These are phyloP conservation scores for Plebejus melissa DNA, from an alignment of 2,888 invertebrate species.

Conservation along the genomic window DNA sequence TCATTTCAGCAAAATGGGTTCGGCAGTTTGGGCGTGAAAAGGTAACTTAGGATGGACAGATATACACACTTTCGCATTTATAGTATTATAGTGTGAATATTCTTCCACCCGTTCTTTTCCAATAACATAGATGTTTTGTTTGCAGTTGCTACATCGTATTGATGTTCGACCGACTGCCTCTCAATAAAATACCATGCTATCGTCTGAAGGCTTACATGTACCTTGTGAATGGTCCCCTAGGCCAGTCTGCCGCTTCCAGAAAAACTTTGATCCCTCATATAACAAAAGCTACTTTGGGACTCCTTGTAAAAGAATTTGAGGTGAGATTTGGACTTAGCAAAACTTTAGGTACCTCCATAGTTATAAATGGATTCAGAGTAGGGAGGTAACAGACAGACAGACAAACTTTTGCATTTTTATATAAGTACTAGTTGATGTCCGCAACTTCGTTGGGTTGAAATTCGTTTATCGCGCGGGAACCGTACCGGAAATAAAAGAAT, in stretches of 20 bases:
- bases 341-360: not conserved
- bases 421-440: too few species aligned
- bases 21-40: too few species aligned
- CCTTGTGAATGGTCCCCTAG: not conserved
- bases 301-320: not conserved
- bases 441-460: too few species aligned
- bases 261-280: not conserved
- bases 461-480: too few species aligned
- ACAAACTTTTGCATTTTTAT: too few species aligned
- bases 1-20: too few species aligned
- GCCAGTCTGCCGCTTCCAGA: not conserved
- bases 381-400: too few species aligned
- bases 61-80: too few species aligned
- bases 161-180: not conserved
- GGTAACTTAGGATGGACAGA: too few species aligned
- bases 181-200: conserved; percentile 2
- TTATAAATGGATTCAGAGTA: not conserved
- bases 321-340: not conserved
- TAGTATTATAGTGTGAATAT: too few species aligned
- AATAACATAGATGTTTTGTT: not conserved
- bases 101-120: not conserved
- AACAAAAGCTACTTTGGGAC: not conserved
- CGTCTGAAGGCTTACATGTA: not conserved
- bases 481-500: too few species aligned
- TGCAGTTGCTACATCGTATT: not conserved